phyloP scores from a whole-genome alignment of 2,797 vertebrate species.

The Sardinella longiceps region DNA sequence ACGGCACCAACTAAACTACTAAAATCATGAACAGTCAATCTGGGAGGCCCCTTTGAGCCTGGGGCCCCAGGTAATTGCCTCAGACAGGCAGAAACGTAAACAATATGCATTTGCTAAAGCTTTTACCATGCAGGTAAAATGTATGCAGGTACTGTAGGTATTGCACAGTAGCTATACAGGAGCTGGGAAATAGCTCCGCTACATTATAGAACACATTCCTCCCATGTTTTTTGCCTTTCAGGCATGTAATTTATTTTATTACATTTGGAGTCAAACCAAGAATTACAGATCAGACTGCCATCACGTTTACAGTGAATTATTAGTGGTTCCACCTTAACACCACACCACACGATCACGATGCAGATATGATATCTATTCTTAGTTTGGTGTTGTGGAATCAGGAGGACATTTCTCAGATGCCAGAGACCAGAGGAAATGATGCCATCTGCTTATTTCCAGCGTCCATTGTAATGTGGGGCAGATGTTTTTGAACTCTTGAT shows the following conservation, averaged over 20 bases:
- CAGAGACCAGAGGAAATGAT: slow-evolving; percentile 32
- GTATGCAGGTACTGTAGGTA: no score
- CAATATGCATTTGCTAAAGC: not conserved
- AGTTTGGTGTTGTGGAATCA: not conserved
- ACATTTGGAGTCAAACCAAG: not conserved
- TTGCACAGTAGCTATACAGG: not conserved
- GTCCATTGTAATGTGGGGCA: slow-evolving; percentile 35
- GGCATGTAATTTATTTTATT: not conserved
- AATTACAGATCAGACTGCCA: not conserved
- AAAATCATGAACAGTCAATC: no score
- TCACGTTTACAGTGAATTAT: not conserved
- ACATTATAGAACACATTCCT: not conserved
- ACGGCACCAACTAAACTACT: no score
- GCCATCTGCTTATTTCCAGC: slow-evolving; percentile 54
- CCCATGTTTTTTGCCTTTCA: not conserved
- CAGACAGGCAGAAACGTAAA: not conserved
- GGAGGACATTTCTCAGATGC: not conserved
- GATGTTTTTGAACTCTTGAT: slow-evolving; percentile 41
- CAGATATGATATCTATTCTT: not conserved
- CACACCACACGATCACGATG: not conserved
- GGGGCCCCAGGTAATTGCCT: no score
- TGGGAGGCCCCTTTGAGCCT: no score
- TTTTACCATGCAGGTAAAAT: not conserved
- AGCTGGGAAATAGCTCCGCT: not conserved
- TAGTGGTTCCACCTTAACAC: not conserved